Conservation (phyloP, 2,113 vertebrate species). For the Melanocharis versteri region DNA sequence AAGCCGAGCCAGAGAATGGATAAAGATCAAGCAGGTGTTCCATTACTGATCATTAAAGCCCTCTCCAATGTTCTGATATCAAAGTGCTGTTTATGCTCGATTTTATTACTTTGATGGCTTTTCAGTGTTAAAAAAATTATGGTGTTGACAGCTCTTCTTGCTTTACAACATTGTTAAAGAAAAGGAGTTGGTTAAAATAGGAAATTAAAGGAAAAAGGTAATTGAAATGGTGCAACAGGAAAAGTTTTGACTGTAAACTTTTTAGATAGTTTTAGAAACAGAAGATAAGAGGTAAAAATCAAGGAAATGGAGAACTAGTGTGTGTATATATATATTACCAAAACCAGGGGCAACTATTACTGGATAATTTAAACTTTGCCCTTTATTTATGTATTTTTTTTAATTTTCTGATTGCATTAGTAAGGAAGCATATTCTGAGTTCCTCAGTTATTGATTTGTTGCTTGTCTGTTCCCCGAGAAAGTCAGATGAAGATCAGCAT, state of each 20-base stretch:
- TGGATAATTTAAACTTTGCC: background rate
- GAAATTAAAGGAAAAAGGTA: background rate
- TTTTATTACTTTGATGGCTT: conserved; percentile 1
- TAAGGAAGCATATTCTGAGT: conserved; percentile 32
- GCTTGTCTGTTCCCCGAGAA: conserved; percentile 66
- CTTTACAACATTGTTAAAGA: background rate
- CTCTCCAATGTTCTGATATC: background rate
- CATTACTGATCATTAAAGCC: background rate
- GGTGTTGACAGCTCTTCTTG: background rate
- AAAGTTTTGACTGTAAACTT: background rate
- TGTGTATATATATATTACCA: rapidly evolving
- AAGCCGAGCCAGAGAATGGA: background rate
- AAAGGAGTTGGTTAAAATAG: background rate
- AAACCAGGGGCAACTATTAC: background rate
- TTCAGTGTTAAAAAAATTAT: background rate
- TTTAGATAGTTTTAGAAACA: background rate
- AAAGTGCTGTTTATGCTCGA: background rate
- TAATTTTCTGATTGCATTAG: background rate
- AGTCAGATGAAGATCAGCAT: conserved; percentile 81
- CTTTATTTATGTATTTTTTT: background rate
- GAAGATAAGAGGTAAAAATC: background rate
- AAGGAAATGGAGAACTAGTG: background rate
- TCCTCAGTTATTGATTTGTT: conserved; percentile 75
- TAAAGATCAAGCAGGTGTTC: conserved; percentile 18
- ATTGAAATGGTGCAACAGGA: background rate